Evolutionary conservation across 1,140 invertebrate species (phyloP), one percentile per base, ranked within the genome.

Genomic region (Ceratina japonica): DNA sequence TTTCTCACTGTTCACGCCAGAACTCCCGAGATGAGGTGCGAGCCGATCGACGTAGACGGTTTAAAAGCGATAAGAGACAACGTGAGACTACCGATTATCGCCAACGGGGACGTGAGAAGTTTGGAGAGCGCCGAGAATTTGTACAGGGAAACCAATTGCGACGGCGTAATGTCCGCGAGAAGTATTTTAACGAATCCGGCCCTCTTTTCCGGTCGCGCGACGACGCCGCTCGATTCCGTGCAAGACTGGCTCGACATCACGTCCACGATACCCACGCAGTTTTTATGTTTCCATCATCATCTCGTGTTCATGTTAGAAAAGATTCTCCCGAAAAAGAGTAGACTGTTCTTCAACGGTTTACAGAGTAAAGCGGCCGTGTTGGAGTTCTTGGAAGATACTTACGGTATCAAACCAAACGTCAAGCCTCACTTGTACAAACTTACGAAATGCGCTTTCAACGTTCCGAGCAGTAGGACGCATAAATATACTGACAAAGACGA

Each of bases 221-320:
- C 88, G 37, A 98, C 97, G 16, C 96, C 98, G 0, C 59, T 95
- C 2, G 91, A 93, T 63, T 98, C 97, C 93, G 90, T 99, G 12
- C 94, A 96, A 92, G 94, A 97, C 63, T 99, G 98, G 98, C 92
- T 99, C 80, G 93, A 96, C 86, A 95, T 98, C 63, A 91, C 91
- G 22, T 78, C 88, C 10, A 89, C 81, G 62, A 92, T 92, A 86
- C 91, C 92, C 22, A 88, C 89, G 0, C 87, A 86, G 91, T 98
- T 97, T 92, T 94, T 96, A 75, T 95, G 94, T 89, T 97, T 98
- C 88, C 98, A 99, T 92, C 97, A 98, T 90, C 98, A 99, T 93
- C 93, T 99, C 68, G 96, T 97, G 62, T 98, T 98, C 89, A 99
- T 99, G 98, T 92, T 97, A 83, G 97, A 98, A 90, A 96, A 96